Conservation (phyloP, 2,113 vertebrate genomes). For the Otolemur garnettii region DNA sequence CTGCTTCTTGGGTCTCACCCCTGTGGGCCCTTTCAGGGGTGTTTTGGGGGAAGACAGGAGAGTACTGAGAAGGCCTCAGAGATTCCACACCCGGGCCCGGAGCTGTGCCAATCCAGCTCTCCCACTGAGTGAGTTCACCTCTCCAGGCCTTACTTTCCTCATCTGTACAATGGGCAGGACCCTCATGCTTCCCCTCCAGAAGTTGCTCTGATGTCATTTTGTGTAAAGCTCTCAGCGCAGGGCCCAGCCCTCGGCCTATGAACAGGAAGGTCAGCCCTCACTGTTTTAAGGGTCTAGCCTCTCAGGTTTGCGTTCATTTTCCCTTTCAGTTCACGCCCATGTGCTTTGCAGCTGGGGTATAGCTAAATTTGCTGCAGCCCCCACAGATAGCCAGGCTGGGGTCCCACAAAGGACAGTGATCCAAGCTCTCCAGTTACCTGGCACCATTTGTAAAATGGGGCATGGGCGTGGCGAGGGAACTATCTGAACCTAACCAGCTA, state of each 20-base stretch:
- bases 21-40: not conserved
- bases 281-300: too few species aligned
- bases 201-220: accelerated
- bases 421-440: not conserved
- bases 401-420: not conserved
- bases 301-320: too few species aligned
- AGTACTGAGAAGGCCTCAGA: not conserved
- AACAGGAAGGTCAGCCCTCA: accelerated
- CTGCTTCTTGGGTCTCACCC: not conserved
- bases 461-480: not conserved
- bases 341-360: not conserved
- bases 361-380: not conserved
- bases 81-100: not conserved
- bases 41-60: not conserved
- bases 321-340: not conserved
- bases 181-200: not conserved
- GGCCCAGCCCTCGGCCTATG: not conserved
- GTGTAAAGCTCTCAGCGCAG: not conserved
- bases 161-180: not conserved
- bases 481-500: not conserved
- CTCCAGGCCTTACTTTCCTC: not conserved
- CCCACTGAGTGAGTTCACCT: not conserved
- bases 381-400: not conserved
- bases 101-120: not conserved
- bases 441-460: not conserved